phyloP scores from a whole-genome alignment of 2,113 vertebrate genomes.

The Pseudorhombus dupliciocellatus region DNA sequence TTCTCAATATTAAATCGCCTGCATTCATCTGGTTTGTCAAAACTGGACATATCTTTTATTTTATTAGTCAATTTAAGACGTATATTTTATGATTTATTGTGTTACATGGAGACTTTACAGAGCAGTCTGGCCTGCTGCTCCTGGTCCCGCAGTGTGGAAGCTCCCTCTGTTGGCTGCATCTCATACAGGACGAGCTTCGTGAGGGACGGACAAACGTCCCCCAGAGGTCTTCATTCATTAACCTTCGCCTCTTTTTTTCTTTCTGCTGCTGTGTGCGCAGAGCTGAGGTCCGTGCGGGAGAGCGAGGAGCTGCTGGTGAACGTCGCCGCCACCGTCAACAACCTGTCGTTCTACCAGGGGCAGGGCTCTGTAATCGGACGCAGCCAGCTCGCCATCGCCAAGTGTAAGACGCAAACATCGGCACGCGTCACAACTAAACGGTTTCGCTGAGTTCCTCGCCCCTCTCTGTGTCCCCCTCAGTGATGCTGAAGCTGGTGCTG shows the following conservation, averaged over 20 bases:
- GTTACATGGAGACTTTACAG: background rate
- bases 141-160: background rate
- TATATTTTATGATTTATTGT: background rate
- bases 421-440: background rate
- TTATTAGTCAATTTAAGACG: no score
- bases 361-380: constrained; percentile 80
- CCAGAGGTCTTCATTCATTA: background rate
- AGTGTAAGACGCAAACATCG: constrained; percentile 80
- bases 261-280: constrained; percentile 72
- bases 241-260: background rate
- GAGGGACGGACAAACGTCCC: background rate
- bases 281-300: constrained; percentile 83
- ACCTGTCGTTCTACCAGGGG: constrained; percentile 91
- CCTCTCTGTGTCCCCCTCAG: constrained; percentile 25
- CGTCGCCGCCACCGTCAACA: constrained; percentile 88
- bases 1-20: constrained; percentile 7
- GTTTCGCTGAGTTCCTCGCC: background rate
- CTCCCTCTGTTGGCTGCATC: constrained; percentile 27
- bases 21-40: background rate
- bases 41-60: background rate
- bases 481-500: constrained; percentile 71
- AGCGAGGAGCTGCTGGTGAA: constrained; percentile 91
- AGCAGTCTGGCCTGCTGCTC: background rate
- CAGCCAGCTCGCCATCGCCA: constrained; percentile 81
- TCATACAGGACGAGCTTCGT: background rate